Conservation (phyloP, 2,888 invertebrate genomes). For the Zhengitettix transpicula region DNA sequence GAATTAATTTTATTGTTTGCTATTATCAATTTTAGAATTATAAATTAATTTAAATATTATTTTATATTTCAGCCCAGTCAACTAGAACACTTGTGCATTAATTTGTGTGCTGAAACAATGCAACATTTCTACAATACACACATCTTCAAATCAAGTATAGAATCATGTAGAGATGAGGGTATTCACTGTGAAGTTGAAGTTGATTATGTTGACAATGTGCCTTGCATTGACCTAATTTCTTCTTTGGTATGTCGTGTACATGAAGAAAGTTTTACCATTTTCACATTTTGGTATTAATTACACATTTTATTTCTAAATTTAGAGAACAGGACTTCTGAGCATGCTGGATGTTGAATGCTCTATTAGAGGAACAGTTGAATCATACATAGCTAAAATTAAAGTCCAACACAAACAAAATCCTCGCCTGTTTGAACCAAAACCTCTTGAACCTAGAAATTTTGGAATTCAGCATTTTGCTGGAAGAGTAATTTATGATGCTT, state of each 20-base stretch:
- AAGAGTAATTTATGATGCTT: slow-evolving; percentile 73
- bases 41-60: background rate
- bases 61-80: slow-evolving; percentile 45
- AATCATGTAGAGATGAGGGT: slow-evolving; percentile 86
- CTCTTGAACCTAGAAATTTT: slow-evolving; percentile 64
- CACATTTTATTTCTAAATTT: slow-evolving; percentile 2
- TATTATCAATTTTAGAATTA: background rate
- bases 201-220: slow-evolving; percentile 88
- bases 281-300: background rate
- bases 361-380: slow-evolving; percentile 61
- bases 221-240: slow-evolving; percentile 88
- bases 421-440: slow-evolving; percentile 62
- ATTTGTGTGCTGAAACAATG: slow-evolving; percentile 92
- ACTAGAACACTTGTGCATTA: slow-evolving; percentile 85
- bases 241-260: slow-evolving; percentile 39
- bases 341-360: slow-evolving; percentile 87
- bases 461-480: slow-evolving; percentile 84
- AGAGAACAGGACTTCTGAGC: slow-evolving; percentile 75
- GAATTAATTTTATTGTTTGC: background rate
- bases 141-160: slow-evolving; percentile 85
- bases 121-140: slow-evolving; percentile 96
- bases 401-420: slow-evolving; percentile 69
- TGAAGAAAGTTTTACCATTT: background rate
- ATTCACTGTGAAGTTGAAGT: slow-evolving; percentile 79
- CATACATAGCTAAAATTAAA: slow-evolving; percentile 64